Conservation (phyloP, 2,888 invertebrate species). For the Parnassius glacialis region DNA sequence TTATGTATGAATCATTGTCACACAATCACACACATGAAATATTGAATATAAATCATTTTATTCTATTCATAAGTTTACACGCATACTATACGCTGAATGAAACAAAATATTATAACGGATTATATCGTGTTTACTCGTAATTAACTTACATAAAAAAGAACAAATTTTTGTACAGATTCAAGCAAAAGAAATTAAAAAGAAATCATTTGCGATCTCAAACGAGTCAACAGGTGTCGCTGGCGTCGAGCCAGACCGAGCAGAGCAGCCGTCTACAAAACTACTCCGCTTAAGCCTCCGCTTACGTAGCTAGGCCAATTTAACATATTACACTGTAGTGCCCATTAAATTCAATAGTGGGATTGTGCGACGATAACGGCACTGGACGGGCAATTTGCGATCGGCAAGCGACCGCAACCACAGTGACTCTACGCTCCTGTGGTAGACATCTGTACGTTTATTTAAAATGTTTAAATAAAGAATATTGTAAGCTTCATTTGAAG, state of each 20-base stretch:
- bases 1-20: no score
- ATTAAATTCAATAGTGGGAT: constrained; percentile 32
- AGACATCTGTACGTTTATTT: not conserved
- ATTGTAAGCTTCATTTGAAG: no score
- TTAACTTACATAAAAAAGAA: no score
- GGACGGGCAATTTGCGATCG: constrained; percentile 18
- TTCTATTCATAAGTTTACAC: no score
- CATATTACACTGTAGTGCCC: constrained; percentile 33
- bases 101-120: no score
- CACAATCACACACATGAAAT: no score
- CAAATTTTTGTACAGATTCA: no score
- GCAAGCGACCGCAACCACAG: constrained; percentile 12
- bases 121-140: no score
- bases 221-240: constrained; percentile 67
- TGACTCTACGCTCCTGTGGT: not conserved
- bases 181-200: constrained; percentile 15
- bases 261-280: constrained; percentile 40
- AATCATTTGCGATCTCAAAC: constrained; percentile 28
- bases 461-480: not conserved
- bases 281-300: constrained; percentile 38
- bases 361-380: constrained; percentile 15
- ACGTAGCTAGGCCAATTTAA: constrained; percentile 31
- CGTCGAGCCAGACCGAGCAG: constrained; percentile 42
- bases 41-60: no score
- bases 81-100: no score